Base-by-base conservation (phyloP, 1,140 invertebrate species). In the Thrips palmi region DNA sequence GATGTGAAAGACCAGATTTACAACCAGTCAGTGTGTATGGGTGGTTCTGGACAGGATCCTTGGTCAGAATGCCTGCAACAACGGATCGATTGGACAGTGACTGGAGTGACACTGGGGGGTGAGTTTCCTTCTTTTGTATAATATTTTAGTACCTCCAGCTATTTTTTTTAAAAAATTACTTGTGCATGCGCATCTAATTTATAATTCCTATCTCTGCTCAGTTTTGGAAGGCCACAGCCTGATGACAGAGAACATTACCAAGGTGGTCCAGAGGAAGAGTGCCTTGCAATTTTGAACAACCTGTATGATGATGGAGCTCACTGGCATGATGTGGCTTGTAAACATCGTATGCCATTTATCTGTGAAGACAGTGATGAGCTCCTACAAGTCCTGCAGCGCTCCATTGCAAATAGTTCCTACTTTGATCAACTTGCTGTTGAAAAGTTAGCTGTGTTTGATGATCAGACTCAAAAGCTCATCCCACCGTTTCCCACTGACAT, bases 91-190 rank as follows among this genome's bases (percentile, higher is more conserved):
- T 36, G 4, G 43, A 48, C 11, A 52, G 51, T 18, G 56, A 57
- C 40, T 62, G 59, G 59, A 60, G 58, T 33, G 29, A 48, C 8
- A 55, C 49, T 11, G 60, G 60, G 40, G 52, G 48, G 54, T 56
- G 42, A 48, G 47, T 31, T 11, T 31, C 4, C n/a, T n/a, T n/a
- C n/a, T n/a, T n/a, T n/a, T 28, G n/a, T 21, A 8, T n/a, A 7
- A 34, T 29, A 15, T 27, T 43, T 11, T 10, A 10, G 7, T 8
- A 12, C 22, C 14, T 20, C 7, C 11, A 20, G 7, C 15, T 14
- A 36, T 18, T n/a, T 4, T 37, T 35, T 27, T 27, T 27, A 27
- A 27, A 27, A 27, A 27, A 27, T 40, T 14, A 37, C n/a, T n/a
- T n/a, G n/a, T 18, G n/a, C 6, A 37, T 20, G 20, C 10, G 12